phyloP scores from a whole-genome alignment of 2,888 invertebrate species.

The Coenonympha arcania region DNA sequence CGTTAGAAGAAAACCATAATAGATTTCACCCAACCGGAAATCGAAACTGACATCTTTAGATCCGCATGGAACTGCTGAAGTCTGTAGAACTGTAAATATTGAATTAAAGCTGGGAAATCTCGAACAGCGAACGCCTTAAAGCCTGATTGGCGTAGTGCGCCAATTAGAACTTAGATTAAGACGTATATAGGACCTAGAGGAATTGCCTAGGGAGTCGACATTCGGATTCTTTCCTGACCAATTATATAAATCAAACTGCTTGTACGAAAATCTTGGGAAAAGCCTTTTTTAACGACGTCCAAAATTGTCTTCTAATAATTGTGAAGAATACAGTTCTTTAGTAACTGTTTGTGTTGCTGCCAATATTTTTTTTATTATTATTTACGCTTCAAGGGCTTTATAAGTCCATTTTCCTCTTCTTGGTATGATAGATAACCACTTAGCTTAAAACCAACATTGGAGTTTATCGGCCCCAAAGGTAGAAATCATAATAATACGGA shows the following conservation, averaged over 20 bases:
- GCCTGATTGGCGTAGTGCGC: slow-evolving; percentile 1
- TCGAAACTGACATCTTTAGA: neutral
- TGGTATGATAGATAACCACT: neutral
- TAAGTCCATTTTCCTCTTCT: neutral
- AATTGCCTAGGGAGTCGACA: neutral
- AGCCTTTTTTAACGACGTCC: neutral
- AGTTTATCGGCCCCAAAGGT: neutral
- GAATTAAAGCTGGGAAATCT: neutral
- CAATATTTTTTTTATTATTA: too few relatives aligned
- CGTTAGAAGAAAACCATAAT: too few relatives aligned
- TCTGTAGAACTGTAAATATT: neutral
- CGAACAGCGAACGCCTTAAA: neutral
- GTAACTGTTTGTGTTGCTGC: too few relatives aligned
- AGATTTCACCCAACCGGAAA: too few relatives aligned
- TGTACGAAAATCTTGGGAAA: too few relatives aligned
- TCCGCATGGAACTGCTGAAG: neutral
- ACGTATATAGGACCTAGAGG: neutral
- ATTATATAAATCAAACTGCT: neutral
- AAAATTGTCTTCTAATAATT: too few relatives aligned
- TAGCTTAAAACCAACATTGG: neutral
- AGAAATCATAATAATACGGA: neutral
- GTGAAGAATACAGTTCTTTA: too few relatives aligned
- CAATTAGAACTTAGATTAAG: neutral
- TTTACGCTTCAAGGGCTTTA: neutral
- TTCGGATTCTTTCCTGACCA: neutral